A percentile compares a stretch with the other conserved stretches of the same genome.
Evolutionary conservation across 1,140 invertebrate species (phyloP).

Genomic region (Aplysia californica): DNA sequence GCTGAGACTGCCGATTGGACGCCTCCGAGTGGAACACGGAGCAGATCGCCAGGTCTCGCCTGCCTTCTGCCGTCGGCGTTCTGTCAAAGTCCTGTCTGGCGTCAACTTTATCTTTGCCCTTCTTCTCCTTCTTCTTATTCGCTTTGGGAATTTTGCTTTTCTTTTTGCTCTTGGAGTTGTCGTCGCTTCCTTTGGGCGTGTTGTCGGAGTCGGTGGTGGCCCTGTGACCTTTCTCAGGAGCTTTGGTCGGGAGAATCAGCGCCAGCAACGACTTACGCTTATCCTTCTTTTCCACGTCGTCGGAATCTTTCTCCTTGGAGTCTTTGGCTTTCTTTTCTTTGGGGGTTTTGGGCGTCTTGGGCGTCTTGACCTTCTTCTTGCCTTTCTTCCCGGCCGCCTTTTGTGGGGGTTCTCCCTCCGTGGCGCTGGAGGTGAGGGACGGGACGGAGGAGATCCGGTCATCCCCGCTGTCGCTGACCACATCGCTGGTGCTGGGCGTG

Average conservation of each 20-base stretch:
- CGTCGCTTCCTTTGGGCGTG: slow-evolving; percentile 23
- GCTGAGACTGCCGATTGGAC: slow-evolving; percentile 9
- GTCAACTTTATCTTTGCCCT: not conserved
- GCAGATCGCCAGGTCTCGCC: slow-evolving; percentile 44
- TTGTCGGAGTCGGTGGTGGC: slow-evolving; percentile 34
- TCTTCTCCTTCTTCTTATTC: slow-evolving; percentile 25
- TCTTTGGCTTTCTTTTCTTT: slow-evolving; percentile 4
- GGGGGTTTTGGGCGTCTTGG: slow-evolving; percentile 9
- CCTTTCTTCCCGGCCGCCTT: slow-evolving; percentile 24
- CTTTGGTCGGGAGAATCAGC: slow-evolving; percentile 51
- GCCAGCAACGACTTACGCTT: slow-evolving; percentile 55
- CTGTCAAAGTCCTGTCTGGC: slow-evolving; percentile 13
- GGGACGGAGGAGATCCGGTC: slow-evolving; percentile 20
- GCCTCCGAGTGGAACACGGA: slow-evolving; percentile 43
- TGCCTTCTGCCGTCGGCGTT: slow-evolving; percentile 43
- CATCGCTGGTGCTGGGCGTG: slow-evolving; percentile 46
- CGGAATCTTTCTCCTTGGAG: slow-evolving; percentile 25
- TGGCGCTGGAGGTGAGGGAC: slow-evolving; percentile 22
- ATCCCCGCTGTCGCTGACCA: slow-evolving; percentile 55
- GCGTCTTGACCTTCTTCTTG: slow-evolving; percentile 45
- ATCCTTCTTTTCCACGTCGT: slow-evolving; percentile 47
- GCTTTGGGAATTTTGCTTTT: slow-evolving; percentile 68
- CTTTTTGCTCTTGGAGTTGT: slow-evolving; percentile 46
- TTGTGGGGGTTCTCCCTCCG: slow-evolving; percentile 24
- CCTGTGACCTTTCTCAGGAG: slow-evolving; percentile 42